A percentile compares a stretch with the other conserved stretches of the same genome.
Conservation (phyloP, 1,140 invertebrate species). For the Rhagoletis zephyria region DNA sequence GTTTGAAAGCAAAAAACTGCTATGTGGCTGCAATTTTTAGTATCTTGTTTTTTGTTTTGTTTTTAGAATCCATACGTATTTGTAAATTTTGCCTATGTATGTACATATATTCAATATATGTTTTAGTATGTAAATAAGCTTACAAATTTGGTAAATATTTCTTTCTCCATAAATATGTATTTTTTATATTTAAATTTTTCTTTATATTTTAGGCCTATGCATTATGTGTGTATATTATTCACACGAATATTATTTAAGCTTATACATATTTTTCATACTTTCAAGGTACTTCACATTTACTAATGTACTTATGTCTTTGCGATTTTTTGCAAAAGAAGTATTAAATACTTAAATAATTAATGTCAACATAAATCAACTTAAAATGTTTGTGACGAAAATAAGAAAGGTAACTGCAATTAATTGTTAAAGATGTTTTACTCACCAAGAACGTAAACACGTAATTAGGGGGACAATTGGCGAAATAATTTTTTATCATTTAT, state of each 20-base stretch:
- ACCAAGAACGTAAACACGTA: too few relatives aligned
- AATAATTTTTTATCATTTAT: too few relatives aligned
- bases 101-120: constrained; percentile 20
- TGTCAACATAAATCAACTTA: too few relatives aligned
- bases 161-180: constrained; percentile 35
- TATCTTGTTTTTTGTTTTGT: constrained; percentile 16
- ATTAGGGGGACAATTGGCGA: too few relatives aligned
- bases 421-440: too few relatives aligned
- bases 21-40: constrained; percentile 9
- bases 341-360: too few relatives aligned
- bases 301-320: too few relatives aligned
- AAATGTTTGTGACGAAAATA: too few relatives aligned
- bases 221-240: neutral
- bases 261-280: constrained; percentile 26
- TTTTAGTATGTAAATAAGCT: constrained; percentile 40
- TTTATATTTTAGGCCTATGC: neutral
- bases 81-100: constrained; percentile 50
- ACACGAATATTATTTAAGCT: constrained; percentile 19
- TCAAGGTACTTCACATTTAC: constrained; percentile 18
- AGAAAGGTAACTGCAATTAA: too few relatives aligned
- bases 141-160: constrained; percentile 52
- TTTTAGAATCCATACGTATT: constrained; percentile 47
- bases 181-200: neutral
- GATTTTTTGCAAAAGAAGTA: too few relatives aligned
- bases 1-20: constrained; percentile 50